A percentile compares a stretch with the other conserved stretches of the same genome.
Evolutionary conservation across 1,140 invertebrate genomes (phyloP).

Genomic region (Muscidifurax raptorellus): DNA sequence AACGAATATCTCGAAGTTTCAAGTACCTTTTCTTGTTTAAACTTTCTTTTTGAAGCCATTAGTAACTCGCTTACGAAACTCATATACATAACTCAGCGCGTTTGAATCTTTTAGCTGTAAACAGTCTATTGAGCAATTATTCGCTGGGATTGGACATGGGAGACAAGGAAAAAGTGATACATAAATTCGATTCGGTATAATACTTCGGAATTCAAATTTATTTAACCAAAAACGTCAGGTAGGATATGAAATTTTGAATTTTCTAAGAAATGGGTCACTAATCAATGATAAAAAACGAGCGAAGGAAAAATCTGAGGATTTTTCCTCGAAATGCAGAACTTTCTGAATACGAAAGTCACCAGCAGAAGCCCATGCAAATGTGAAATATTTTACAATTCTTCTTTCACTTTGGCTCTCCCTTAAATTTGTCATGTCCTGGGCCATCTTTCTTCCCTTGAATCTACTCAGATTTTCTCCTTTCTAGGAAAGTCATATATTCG

Average conservation of each 20-base stretch:
- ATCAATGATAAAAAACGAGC: neutral
- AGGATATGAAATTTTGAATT: neutral
- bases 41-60: no score
- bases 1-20: no score
- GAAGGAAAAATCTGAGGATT: neutral
- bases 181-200: no score
- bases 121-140: no score
- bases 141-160: no score
- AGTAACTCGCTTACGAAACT: no score
- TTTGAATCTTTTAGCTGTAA: no score
- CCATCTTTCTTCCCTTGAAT: neutral
- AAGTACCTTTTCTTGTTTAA: no score
- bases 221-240: no score
- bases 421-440: slow-evolving; percentile 9
- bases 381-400: slow-evolving; percentile 13
- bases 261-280: neutral
- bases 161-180: no score
- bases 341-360: slow-evolving; percentile 16
- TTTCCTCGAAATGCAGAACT: neutral
- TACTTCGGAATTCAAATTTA: no score
- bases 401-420: slow-evolving; percentile 11
- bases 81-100: no score
- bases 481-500: neutral
- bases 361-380: slow-evolving; percentile 14
- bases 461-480: neutral